Conservation (phyloP, 1,140 invertebrate species). For the Whitmania pigra region DNA sequence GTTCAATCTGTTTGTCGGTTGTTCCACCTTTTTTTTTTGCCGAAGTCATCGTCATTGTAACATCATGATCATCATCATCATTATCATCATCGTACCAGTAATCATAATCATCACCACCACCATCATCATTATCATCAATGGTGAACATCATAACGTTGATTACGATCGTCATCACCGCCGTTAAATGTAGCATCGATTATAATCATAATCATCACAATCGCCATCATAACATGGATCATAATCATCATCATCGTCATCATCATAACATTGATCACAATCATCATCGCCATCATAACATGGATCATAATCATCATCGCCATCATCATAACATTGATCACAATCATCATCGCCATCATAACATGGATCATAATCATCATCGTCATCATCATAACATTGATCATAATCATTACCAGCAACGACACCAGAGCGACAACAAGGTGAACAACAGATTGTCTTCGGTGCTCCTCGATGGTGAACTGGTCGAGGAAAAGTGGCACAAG, state of each 20-base stretch:
- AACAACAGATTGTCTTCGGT: slow-evolving; percentile 45
- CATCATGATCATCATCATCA: slow-evolving; percentile 4
- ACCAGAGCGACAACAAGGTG: slow-evolving; percentile 39
- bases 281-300: background rate
- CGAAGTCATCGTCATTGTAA: background rate
- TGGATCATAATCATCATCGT: slow-evolving; percentile 13
- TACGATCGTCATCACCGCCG: background rate
- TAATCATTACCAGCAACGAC: slow-evolving; percentile 34
- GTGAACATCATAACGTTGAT: too few species aligned
- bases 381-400: background rate
- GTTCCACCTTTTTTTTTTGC: background rate
- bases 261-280: background rate
- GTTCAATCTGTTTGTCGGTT: too few species aligned
- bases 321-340: slow-evolving; percentile 8
- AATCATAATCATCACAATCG: background rate
- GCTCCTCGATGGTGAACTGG: slow-evolving; percentile 53
- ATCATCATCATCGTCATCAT: slow-evolving; percentile 12
- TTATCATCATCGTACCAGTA: too few species aligned
- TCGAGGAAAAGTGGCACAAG: slow-evolving; percentile 75
- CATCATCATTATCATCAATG: slow-evolving; percentile 19
- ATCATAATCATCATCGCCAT: background rate
- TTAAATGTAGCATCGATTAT: too few species aligned
- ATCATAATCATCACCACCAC: too few species aligned
- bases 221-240: background rate
- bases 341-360: slow-evolving; percentile 17